Evolutionary conservation across 2,797 vertebrate species (phyloP).

Genomic region (Characodon lateralis): DNA sequence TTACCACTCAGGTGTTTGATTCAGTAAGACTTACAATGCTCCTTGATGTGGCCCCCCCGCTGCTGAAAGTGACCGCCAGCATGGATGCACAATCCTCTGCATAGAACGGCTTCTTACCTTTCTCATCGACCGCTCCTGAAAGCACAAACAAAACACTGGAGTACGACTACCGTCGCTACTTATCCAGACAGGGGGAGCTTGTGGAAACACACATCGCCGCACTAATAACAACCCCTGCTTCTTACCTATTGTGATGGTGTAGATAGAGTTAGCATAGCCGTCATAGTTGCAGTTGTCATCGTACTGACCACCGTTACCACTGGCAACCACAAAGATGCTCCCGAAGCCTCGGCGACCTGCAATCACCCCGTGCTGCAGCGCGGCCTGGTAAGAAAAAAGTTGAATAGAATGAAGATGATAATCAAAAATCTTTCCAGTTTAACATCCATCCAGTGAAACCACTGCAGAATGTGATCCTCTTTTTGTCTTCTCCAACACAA

Average conservation of each 20-base stretch:
- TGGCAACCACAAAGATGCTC: slow-evolving; percentile 97
- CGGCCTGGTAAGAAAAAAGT: slow-evolving; percentile 80
- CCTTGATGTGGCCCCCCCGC: slow-evolving; percentile 86
- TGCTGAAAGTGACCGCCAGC: slow-evolving; percentile 97
- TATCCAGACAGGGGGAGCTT: too few species aligned
- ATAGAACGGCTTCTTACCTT: slow-evolving; percentile 92
- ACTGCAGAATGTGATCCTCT: not conserved
- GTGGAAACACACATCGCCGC: not conserved
- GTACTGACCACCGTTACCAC: slow-evolving; percentile 93
- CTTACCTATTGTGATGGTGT: slow-evolving; percentile 95
- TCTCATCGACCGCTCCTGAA: slow-evolving; percentile 93
- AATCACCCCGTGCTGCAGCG: slow-evolving; percentile 94
- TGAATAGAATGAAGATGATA: not conserved
- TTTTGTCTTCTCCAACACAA: not conserved
- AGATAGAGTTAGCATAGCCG: slow-evolving; percentile 98
- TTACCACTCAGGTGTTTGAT: slow-evolving; percentile 3
- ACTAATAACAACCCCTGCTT: not conserved
- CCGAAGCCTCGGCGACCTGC: slow-evolving; percentile 93
- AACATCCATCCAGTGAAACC: not conserved
- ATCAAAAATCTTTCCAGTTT: not conserved
- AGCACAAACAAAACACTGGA: slow-evolving; percentile 4
- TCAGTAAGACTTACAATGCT: slow-evolving; percentile 87
- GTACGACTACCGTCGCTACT: not conserved
- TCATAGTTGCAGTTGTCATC: slow-evolving; percentile 98
- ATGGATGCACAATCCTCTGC: slow-evolving; percentile 96